Conservation (phyloP, 2,797 vertebrate genomes). For the Rallus crepitans region DNA sequence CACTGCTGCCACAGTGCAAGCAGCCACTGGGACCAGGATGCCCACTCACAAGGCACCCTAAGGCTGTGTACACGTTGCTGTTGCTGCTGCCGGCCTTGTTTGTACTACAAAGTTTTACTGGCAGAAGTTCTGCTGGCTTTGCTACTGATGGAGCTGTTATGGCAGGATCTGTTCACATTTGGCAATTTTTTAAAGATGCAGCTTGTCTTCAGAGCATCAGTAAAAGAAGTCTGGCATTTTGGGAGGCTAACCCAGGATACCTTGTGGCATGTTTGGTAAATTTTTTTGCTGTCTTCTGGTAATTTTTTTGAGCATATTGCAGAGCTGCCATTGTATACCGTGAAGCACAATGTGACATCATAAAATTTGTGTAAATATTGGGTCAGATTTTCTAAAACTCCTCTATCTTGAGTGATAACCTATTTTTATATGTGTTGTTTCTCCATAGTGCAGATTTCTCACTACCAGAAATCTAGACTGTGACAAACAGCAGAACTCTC, state of each 20-base stretch:
- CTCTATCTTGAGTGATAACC: neutral
- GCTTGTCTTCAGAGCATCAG: neutral
- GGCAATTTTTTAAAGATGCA: neutral
- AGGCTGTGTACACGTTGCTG: neutral
- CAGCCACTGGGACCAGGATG: neutral
- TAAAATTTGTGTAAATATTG: neutral
- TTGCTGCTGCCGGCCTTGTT: neutral
- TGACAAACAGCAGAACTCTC: neutral
- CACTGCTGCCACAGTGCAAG: neutral
- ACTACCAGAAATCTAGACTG: neutral
- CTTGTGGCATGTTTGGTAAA: neutral
- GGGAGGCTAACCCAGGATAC: neutral
- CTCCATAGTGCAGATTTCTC: neutral
- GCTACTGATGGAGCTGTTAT: neutral
- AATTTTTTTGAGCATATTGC: neutral
- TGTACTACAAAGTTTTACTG: constrained; percentile 15
- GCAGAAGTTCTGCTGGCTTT: constrained; percentile 5
- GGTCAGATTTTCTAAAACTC: neutral
- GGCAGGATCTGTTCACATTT: neutral
- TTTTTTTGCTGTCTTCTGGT: neutral
- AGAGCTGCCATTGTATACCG: neutral
- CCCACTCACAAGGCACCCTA: fast-evolving
- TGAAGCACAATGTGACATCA: neutral
- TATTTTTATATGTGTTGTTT: neutral
- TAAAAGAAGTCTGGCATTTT: neutral